These are phyloP conservation scores for Drosophila sulfurigaster DNA, from an alignment of 1,140 invertebrate species.

Conservation along the genomic window DNA sequence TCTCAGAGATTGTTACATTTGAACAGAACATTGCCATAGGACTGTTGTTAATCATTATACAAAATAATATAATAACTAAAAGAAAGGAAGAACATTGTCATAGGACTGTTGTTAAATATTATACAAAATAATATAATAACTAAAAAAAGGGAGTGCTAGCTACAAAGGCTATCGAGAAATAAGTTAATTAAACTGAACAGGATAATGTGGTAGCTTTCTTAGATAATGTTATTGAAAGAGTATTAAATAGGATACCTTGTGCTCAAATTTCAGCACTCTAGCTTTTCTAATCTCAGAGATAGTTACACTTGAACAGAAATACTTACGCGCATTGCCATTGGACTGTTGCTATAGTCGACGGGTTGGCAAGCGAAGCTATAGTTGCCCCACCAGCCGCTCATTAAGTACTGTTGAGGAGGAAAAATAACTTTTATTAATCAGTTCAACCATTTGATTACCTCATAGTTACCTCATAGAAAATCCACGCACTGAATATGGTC, in stretches of 20 bases:
- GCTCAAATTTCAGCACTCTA: no score
- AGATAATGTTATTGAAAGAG: no score
- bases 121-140: no score
- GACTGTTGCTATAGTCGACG: conserved; percentile 94
- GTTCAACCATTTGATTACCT: not conserved
- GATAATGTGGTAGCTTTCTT: accelerated
- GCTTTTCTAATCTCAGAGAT: no score
- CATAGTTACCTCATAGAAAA: conserved; percentile 93
- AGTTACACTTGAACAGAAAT: no score
- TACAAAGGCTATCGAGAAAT: not conserved
- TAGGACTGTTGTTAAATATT: conserved; percentile 88
- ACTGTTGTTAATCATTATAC: no score
- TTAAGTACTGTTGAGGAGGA: conserved; percentile 89
- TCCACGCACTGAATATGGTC: conserved; percentile 95
- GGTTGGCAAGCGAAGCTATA: conserved; percentile 97
- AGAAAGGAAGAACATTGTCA: conserved; percentile 89
- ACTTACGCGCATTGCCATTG: conserved; percentile 93
- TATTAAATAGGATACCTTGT: no score
- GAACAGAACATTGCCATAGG: no score
- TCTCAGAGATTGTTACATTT: no score
- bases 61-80: no score
- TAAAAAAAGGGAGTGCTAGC: no score
- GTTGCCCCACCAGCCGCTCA: conserved; percentile 93
- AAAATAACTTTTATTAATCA: not conserved
- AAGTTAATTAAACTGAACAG: not conserved